These are phyloP conservation scores for Mallotus villosus DNA, from an alignment of 2,797 vertebrate genomes.

Conservation along the genomic window DNA sequence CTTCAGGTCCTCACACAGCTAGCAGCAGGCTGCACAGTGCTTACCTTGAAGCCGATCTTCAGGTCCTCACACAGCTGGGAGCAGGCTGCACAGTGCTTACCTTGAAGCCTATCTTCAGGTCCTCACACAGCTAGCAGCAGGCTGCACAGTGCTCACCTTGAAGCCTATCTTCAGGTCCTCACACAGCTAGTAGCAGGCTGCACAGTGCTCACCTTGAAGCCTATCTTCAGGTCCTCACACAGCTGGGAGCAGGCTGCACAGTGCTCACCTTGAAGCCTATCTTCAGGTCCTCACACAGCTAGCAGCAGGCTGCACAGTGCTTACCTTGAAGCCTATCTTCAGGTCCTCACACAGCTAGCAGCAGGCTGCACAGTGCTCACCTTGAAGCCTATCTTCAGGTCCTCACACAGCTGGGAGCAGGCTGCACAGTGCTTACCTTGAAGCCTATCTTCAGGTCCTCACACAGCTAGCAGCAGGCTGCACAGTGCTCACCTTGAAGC, in stretches of 20 bases:
- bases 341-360: conserved; percentile 95
- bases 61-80: conserved; percentile 95
- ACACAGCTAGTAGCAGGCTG: conserved; percentile 88
- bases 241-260: conserved; percentile 83
- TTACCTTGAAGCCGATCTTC: conserved; percentile 95
- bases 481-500: conserved; percentile 85
- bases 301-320: conserved; percentile 74
- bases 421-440: conserved; percentile 77
- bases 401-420: conserved; percentile 94
- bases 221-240: conserved; percentile 94
- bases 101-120: conserved; percentile 96
- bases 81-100: conserved; percentile 75
- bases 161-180: conserved; percentile 95
- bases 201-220: conserved; percentile 85
- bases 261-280: conserved; percentile 91
- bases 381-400: conserved; percentile 96
- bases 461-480: conserved; percentile 88
- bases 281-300: conserved; percentile 94
- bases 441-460: conserved; percentile 95
- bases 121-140: conserved; percentile 94
- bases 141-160: conserved; percentile 77
- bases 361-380: conserved; percentile 75
- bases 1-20: conserved; percentile 94
- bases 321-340: conserved; percentile 95
- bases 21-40: conserved; percentile 74